Conservation (phyloP, 2,888 invertebrate species). For the Branchipolynoe longqiensis region DNA sequence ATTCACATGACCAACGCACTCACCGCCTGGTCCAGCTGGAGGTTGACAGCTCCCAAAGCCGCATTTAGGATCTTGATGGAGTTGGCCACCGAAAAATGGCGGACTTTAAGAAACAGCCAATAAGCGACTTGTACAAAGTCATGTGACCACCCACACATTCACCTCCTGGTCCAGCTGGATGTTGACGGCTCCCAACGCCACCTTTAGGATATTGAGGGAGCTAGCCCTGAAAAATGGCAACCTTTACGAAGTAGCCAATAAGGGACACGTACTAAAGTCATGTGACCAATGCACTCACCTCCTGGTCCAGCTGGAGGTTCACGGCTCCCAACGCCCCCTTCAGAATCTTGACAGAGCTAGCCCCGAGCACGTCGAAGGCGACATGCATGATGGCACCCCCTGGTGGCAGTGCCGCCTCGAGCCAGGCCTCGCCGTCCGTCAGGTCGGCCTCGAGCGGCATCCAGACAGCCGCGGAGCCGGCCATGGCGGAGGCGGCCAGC, state of each 20-base stretch:
- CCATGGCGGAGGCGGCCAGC: background rate
- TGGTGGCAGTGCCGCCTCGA: background rate
- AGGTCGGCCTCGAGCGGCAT: conserved; percentile 23
- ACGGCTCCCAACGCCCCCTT: background rate
- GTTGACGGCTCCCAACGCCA: background rate
- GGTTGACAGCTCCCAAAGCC: no score
- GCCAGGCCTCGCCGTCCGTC: conserved; percentile 1
- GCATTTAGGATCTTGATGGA: no score
- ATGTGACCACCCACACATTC: no score
- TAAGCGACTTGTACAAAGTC: no score
- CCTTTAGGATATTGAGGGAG: conserved; percentile 19
- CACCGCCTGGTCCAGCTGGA: no score
- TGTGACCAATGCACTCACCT: no score
- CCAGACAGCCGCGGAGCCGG: background rate
- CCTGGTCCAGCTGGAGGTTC: background rate
- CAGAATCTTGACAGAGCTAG: conserved; percentile 27
- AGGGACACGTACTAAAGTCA: no score
- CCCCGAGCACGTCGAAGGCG: conserved; percentile 21
- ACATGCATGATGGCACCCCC: conserved; percentile 27
- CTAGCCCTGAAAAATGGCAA: conserved; percentile 12
- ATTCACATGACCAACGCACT: no score
- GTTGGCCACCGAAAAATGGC: no score
- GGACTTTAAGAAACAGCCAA: no score
- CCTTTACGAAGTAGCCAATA: no score
- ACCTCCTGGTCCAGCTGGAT: conserved; percentile 10